These are phyloP conservation scores for Trichopoda pennipes DNA, from an alignment of 2,888 invertebrate species.

Conservation along the genomic window DNA sequence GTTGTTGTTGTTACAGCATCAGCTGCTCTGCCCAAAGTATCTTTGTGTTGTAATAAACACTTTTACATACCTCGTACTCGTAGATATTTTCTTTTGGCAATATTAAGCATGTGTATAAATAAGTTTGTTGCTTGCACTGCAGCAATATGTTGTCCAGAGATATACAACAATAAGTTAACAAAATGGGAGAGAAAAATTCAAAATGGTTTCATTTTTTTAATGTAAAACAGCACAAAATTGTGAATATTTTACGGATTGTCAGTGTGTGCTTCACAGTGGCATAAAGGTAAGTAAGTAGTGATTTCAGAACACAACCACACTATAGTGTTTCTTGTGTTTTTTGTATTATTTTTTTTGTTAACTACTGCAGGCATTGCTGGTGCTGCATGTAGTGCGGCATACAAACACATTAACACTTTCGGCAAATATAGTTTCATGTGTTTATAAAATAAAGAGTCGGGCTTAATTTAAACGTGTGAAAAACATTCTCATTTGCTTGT, in stretches of 20 bases:
- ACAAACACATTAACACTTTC: constrained; percentile 54
- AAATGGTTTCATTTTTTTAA: constrained; percentile 64
- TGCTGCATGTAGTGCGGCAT: constrained; percentile 28
- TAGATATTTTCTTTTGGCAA: background rate
- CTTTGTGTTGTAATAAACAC: constrained; percentile 58
- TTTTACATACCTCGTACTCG: too few species aligned
- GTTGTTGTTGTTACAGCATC: constrained; percentile 51
- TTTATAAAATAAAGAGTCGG: constrained; percentile 30
- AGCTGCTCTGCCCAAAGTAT: constrained; percentile 57
- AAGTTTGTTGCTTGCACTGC: constrained; percentile 36
- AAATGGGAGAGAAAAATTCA: constrained; percentile 52
- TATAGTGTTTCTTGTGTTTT: constrained; percentile 36
- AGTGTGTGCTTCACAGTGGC: constrained; percentile 48
- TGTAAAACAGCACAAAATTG: constrained; percentile 9
- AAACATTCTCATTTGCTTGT: background rate
- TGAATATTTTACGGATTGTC: constrained; percentile 33
- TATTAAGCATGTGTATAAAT: background rate
- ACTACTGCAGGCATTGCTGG: constrained; percentile 31
- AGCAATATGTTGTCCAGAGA: constrained; percentile 60
- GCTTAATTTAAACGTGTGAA: constrained; percentile 39
- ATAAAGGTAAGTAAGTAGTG: constrained; percentile 24
- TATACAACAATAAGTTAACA: constrained; percentile 34
- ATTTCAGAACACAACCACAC: constrained; percentile 50
- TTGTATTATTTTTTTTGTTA: constrained; percentile 25
- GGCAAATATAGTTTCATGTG: constrained; percentile 22